Percentiles rank a stretch among this genome's conserved stretches.
These are phyloP conservation scores for Psammodynastes pulverulentus DNA, from an alignment of 2,113 vertebrate species.

Conservation along the genomic window DNA sequence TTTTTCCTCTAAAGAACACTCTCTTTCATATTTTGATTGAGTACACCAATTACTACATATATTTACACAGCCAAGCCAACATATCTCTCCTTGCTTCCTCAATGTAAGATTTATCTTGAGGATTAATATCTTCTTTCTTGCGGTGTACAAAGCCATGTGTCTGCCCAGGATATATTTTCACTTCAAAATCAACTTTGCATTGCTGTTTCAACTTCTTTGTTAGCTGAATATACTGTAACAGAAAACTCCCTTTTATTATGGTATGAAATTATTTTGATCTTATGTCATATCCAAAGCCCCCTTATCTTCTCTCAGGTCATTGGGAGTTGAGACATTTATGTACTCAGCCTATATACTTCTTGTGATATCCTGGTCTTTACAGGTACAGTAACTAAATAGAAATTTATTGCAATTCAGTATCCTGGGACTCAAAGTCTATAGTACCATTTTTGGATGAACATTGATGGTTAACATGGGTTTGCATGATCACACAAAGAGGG, in stretches of 20 bases:
- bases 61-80: slow-evolving; percentile 85
- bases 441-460: not conserved
- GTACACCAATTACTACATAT: slow-evolving; percentile 64
- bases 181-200: slow-evolving; percentile 77
- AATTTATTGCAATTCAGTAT: not conserved
- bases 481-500: not conserved
- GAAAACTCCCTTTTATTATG: not conserved
- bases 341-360: not conserved
- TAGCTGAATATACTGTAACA: slow-evolving; percentile 73
- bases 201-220: slow-evolving; percentile 79
- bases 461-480: not conserved
- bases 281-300: not conserved
- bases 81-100: slow-evolving; percentile 83
- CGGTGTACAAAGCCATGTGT: slow-evolving; percentile 91
- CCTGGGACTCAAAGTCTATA: not conserved
- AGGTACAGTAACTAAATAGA: not conserved
- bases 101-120: slow-evolving; percentile 76
- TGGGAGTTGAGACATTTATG: not conserved
- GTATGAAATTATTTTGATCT: not conserved
- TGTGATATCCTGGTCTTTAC: not conserved
- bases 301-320: not conserved
- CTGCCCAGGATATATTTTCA: slow-evolving; percentile 89
- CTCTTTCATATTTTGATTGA: not conserved
- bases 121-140: slow-evolving; percentile 82
- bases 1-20: not conserved